Base-by-base conservation (phyloP, 1,140 invertebrate genomes). In the Magallana angulata region DNA sequence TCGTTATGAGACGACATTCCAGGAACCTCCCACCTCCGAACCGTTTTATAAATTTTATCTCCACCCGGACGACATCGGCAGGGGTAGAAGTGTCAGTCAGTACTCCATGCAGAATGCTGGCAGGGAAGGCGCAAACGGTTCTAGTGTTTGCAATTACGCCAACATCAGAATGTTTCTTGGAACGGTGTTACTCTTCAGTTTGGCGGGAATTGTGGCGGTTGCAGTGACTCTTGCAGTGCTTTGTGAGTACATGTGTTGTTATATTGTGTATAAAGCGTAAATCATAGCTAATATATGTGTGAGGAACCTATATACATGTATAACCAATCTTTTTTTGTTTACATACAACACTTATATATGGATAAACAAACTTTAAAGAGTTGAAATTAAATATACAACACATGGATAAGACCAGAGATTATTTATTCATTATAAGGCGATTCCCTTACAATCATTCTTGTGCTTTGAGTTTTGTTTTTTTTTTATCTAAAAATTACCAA, bases 1-100 rank as follows among this genome's bases (percentile, higher is more conserved):
- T 3, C 48, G 81, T 7, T 82, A 57, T 30, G 81, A 82, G 14
- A 57, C 48, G 36, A 16, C 81, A 36, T 82, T 57, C 14, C 81
- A 57, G 48, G 48, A 82, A 58, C 12, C 48, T 82, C 36, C 36
- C 18, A 30, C 36, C 18, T 71, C 68, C 18, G 81, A 82, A 57
- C 48, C 81, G 11, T 82, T 57, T 56, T 82, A 82, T 82, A 82
- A 82, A 58, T 82, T 82, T 16, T 82, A 82, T 14, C 81, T 82
- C 48, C 81, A 82, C 12, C 81, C 81, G 57, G 81, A 82, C 57
- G 81, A 82, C 81, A 82, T 82, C 4, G 81, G 81, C 6, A 57
- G 57, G 48, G 68, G 68, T 8, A 82, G 81, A 56, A 82, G 81
- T 82, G 48, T 82, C 1, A 82, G 81, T 12, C 81, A 82, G 9